phyloP scores from a whole-genome alignment of 2,888 invertebrate species.

The Folsomia manolachei region DNA sequence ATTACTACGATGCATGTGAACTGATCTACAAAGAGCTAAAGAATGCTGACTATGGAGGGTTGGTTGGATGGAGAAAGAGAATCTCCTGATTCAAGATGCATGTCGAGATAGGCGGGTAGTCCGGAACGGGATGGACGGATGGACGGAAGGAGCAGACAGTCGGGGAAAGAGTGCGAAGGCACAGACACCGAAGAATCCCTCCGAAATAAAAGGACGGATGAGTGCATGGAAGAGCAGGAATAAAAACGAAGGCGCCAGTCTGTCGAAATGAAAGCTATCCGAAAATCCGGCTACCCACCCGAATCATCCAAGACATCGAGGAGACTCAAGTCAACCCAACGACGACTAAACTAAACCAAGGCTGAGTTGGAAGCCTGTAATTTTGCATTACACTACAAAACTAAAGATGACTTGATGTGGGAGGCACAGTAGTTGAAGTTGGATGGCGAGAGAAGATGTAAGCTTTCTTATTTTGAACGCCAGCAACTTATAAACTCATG shows the following conservation, averaged over 20 bases:
- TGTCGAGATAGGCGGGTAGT: conserved; percentile 40
- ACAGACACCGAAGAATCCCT: conserved; percentile 28
- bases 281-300: conserved; percentile 49
- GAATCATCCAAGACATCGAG: conserved; percentile 29
- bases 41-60: not conserved
- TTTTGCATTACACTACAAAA: not conserved
- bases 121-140: conserved; percentile 36
- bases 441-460: not conserved
- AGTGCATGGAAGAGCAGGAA: conserved; percentile 39
- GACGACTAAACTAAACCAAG: not conserved
- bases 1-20: conserved; percentile 16
- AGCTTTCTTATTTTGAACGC: not conserved
- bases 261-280: conserved; percentile 51
- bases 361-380: no score
- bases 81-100: conserved; percentile 28
- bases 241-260: conserved; percentile 50
- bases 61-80: conserved; percentile 22
- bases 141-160: conserved; percentile 32
- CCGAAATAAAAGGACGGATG: conserved; percentile 37
- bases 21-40: not conserved
- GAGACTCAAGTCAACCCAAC: no score
- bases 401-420: not conserved
- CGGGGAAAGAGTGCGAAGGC: conserved; percentile 30
- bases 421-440: no score
- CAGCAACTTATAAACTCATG: conserved; percentile 9